Evolutionary conservation across 1,140 invertebrate genomes (phyloP).

Genomic region (Formica exsecta): DNA sequence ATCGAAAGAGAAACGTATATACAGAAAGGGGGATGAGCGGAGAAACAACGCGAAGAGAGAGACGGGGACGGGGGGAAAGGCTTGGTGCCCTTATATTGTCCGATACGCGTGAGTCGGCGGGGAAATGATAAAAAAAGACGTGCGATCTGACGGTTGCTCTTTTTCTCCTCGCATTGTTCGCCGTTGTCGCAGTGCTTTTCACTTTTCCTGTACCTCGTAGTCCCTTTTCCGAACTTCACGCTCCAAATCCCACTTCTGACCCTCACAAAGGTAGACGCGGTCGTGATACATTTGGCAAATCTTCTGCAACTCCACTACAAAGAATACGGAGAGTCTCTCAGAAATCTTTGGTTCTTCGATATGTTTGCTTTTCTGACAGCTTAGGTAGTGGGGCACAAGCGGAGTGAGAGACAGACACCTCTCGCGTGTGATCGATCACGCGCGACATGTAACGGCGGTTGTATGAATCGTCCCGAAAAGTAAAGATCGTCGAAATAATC

Average conservation of each 20-base stretch:
- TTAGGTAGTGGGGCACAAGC: conserved; percentile 50
- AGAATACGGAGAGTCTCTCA: conserved; percentile 84
- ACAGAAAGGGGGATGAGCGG: conserved; percentile 61
- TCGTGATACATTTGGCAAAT: conserved; percentile 98
- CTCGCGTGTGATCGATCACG: neutral
- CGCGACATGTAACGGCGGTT: neutral
- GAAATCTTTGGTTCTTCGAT: conserved; percentile 75
- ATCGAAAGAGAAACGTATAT: conserved; percentile 67
- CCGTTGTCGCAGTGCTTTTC: conserved; percentile 56
- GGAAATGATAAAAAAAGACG: conserved; percentile 61
- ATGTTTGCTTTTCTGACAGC: conserved; percentile 65
- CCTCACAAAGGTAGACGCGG: conserved; percentile 97
- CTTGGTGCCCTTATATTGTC: conserved; percentile 42
- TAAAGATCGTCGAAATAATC: neutral
- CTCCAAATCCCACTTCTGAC: conserved; percentile 99
- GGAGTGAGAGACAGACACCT: conserved; percentile 64
- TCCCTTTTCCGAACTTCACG: conserved; percentile 99
- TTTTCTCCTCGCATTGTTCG: conserved; percentile 70
- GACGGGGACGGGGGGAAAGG: conserved; percentile 26
- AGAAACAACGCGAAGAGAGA: conserved; percentile 74
- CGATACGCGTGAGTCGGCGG: neutral
- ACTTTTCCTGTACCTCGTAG: conserved; percentile 93
- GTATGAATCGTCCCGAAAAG: conserved; percentile 3
- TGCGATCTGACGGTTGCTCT: conserved; percentile 59
- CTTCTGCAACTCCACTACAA: conserved; percentile 93